These are phyloP conservation scores for Strix aluco DNA, from an alignment of 2,113 vertebrate species.

Conservation along the genomic window DNA sequence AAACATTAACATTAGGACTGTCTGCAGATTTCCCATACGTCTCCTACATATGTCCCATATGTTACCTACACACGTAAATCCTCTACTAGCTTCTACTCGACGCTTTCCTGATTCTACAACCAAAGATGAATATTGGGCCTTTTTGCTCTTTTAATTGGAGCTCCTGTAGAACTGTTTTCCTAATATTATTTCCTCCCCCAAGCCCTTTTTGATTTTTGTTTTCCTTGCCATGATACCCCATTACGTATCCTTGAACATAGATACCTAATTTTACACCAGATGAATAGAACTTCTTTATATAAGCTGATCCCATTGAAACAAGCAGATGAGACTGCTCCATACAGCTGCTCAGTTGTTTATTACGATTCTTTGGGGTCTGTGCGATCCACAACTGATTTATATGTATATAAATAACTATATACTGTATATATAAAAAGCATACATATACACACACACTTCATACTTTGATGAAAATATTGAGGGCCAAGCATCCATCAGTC, in stretches of 20 bases:
- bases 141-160: neutral
- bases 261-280: neutral
- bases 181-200: neutral
- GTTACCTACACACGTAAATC: neutral
- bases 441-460: neutral
- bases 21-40: neutral
- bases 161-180: neutral
- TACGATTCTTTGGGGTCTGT: neutral
- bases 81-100: neutral
- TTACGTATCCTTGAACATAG: neutral
- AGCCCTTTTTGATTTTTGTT: neutral
- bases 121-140: neutral
- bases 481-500: neutral
- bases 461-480: neutral
- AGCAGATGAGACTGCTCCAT: neutral
- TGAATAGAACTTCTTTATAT: neutral
- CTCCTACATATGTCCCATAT: neutral
- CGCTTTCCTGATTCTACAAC: neutral
- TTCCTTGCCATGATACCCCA: neutral
- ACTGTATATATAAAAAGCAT: neutral
- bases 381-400: neutral
- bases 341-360: neutral
- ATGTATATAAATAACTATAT: neutral
- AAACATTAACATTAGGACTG: neutral
- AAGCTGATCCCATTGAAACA: neutral